phyloP scores from a whole-genome alignment of 2,797 vertebrate genomes.

The Hemitrygon akajei region DNA sequence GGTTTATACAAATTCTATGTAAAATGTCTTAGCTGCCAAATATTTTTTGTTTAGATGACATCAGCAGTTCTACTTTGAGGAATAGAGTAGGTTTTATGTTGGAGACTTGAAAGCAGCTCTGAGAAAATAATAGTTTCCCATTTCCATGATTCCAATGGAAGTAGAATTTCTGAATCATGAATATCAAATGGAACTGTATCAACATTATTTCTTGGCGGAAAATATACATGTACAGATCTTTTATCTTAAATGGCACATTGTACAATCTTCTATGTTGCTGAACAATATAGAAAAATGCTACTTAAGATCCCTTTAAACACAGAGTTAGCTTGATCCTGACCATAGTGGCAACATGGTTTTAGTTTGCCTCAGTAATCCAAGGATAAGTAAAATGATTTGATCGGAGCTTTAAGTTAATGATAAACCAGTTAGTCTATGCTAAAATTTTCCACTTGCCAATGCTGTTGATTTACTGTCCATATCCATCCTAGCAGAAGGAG shows the following conservation, averaged over 20 bases:
- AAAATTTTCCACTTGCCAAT: not conserved
- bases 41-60: not conserved
- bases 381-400: not conserved
- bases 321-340: not conserved
- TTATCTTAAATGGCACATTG: not conserved
- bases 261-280: not conserved
- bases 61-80: not conserved
- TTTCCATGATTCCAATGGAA: not conserved
- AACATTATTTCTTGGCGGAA: not conserved
- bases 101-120: constrained; percentile 2
- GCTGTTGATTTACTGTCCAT: not conserved
- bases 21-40: not conserved
- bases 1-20: not conserved
- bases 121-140: not conserved
- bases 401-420: not conserved
- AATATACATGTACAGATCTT: not conserved
- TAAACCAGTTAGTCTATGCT: not conserved
- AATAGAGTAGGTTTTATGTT: not conserved
- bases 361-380: not conserved
- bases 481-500: not conserved
- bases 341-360: not conserved
- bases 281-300: not conserved
- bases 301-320: not conserved
- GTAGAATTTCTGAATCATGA: not conserved
- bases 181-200: not conserved